These are phyloP conservation scores for Drosophila sp. DNA, from an alignment of 1,140 invertebrate genomes.

Conservation along the genomic window DNA sequence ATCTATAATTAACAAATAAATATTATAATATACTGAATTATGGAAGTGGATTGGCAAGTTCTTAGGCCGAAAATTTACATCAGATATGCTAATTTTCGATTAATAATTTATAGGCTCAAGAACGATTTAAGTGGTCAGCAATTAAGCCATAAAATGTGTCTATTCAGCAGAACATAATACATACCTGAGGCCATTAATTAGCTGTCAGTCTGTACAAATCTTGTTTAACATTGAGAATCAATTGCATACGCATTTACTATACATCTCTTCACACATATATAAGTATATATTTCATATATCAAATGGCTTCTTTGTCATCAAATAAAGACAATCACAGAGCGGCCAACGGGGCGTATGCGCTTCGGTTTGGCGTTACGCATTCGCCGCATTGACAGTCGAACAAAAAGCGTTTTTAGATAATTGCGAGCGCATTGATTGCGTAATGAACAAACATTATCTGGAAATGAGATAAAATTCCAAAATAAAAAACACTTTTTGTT, in stretches of 20 bases:
- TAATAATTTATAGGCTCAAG: conserved; percentile 30
- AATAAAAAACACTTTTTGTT: conserved; percentile 25
- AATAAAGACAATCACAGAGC: conserved; percentile 7
- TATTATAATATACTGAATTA: conserved; percentile 11
- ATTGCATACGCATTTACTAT: conserved; percentile 15
- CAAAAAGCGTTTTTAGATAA: conserved; percentile 23
- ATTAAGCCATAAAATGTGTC: conserved; percentile 18
- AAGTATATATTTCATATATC: background rate
- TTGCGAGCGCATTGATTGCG: conserved; percentile 29
- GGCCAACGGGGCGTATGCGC: conserved; percentile 50
- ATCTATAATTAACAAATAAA: conserved; percentile 3
- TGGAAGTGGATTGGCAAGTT: conserved; percentile 23
- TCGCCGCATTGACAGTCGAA: conserved; percentile 22
- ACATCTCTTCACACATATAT: background rate
- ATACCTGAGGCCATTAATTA: conserved; percentile 32
- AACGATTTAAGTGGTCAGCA: conserved; percentile 7
- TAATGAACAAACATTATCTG: conserved; percentile 24
- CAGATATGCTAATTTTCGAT: conserved; percentile 36
- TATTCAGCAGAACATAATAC: conserved; percentile 20
- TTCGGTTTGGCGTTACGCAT: conserved; percentile 32
- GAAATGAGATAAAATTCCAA: conserved; percentile 21
- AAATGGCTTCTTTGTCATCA: background rate
- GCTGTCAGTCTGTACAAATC: conserved; percentile 15
- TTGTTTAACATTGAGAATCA: conserved; percentile 34
- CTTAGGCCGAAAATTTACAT: conserved; percentile 32